phyloP scores from a whole-genome alignment of 2,113 vertebrate genomes.

The Gnathonemus echidnorhynchus region DNA sequence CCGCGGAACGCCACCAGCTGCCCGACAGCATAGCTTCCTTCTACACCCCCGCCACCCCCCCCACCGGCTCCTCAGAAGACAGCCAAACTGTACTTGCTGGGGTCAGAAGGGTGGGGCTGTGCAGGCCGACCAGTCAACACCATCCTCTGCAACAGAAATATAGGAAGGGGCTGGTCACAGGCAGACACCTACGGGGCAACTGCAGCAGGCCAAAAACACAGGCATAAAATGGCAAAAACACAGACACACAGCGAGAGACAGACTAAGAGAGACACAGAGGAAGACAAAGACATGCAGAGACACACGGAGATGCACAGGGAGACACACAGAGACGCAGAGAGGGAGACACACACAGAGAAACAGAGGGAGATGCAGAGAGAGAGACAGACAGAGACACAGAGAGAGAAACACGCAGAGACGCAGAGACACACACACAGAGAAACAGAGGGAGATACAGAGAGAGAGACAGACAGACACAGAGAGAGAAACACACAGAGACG shows the following conservation, averaged over 20 bases:
- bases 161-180: neutral
- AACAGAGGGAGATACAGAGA: too few species aligned
- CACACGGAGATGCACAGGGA: neutral
- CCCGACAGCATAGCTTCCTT: constrained; percentile 66
- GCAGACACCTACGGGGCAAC: neutral
- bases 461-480: too few species aligned
- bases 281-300: neutral
- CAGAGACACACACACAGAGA: too few species aligned
- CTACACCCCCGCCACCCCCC: neutral
- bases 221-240: constrained; percentile 2
- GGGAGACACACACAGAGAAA: neutral
- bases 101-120: neutral
- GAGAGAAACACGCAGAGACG: too few species aligned
- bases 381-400: too few species aligned
- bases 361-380: neutral
- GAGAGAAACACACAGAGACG: too few species aligned
- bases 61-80: neutral
- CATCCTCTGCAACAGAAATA: constrained; percentile 53
- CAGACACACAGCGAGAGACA: constrained; percentile 35
- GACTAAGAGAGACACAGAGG: constrained; percentile 26
- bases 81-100: constrained; percentile 31
- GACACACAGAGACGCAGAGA: neutral
- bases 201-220: neutral
- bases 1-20: constrained; percentile 51
- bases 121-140: constrained; percentile 15